Evolutionary conservation across 2,888 invertebrate species (phyloP).

Genomic region (Glyphotaelius pellucidus): DNA sequence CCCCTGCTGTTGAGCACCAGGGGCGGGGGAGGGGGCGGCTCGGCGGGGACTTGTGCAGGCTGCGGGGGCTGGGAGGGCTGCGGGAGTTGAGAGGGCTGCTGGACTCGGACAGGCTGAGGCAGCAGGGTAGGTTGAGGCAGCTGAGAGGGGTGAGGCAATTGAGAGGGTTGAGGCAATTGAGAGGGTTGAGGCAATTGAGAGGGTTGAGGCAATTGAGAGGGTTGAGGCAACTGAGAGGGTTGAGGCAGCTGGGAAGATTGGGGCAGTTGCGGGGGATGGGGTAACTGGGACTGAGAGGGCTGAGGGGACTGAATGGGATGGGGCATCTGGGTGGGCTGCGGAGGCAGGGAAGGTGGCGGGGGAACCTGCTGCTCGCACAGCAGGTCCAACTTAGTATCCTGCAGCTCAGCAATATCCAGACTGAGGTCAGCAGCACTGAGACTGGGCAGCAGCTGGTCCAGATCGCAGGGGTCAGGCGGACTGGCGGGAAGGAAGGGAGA

Average conservation of each 20-base stretch:
- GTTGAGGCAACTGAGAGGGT: not conserved
- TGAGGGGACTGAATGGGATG: constrained; percentile 57
- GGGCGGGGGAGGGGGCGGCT: constrained; percentile 68
- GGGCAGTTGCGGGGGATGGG: not conserved
- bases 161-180: not conserved
- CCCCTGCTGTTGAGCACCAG: constrained; percentile 77
- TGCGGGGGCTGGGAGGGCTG: constrained; percentile 68
- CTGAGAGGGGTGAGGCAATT: not conserved
- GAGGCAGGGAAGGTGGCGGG: constrained; percentile 46
- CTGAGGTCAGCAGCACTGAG: constrained; percentile 80
- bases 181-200: not conserved
- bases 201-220: not conserved
- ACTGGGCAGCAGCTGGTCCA: constrained; percentile 82
- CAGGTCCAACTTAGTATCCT: constrained; percentile 50
- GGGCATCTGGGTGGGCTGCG: constrained; percentile 33
- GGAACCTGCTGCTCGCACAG: constrained; percentile 61
- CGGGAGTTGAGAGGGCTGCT: constrained; percentile 63
- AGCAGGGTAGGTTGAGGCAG: not conserved
- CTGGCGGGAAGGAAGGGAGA: constrained; percentile 70
- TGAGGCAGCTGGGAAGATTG: not conserved
- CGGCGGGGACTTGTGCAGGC: constrained; percentile 67
- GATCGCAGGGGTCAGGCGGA: constrained; percentile 76
- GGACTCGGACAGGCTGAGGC: not conserved
- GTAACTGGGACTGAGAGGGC: constrained; percentile 65
- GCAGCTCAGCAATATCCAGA: constrained; percentile 71